Conservation (phyloP, 2,113 vertebrate species). For the Alethe castanea region DNA sequence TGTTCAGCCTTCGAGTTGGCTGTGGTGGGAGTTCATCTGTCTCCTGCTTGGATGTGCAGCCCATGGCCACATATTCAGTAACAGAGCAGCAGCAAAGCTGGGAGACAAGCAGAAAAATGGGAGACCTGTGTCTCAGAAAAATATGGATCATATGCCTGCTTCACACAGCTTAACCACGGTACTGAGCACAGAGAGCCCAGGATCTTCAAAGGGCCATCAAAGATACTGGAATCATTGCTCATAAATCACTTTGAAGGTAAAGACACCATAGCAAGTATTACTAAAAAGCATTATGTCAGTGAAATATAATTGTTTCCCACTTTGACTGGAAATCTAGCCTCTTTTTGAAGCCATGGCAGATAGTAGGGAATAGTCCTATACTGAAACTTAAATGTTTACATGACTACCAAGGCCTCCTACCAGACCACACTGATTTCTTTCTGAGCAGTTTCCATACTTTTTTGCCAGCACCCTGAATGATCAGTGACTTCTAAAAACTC, state of each 20-base stretch:
- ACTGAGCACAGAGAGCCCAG: not conserved
- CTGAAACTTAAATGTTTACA: not conserved
- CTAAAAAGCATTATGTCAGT: not conserved
- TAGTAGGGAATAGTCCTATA: not conserved
- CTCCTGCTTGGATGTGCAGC: not conserved
- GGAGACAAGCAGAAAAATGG: not conserved
- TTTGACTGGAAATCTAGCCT: not conserved
- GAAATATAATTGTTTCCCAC: not conserved
- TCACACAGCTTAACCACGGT: not conserved
- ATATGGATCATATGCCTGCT: not conserved
- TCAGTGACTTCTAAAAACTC: not conserved
- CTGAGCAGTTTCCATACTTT: not conserved
- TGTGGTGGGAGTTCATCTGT: not conserved
- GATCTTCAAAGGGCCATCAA: not conserved
- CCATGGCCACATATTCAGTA: fast-evolving
- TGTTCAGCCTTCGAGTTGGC: not conserved
- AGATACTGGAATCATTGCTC: not conserved
- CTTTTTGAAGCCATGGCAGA: not conserved
- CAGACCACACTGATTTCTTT: not conserved
- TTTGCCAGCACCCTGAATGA: not conserved
- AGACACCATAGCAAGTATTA: not conserved
- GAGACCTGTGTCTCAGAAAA: not conserved
- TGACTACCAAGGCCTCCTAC: not conserved
- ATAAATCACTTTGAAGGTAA: not conserved
- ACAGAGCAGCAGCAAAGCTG: not conserved